A percentile compares a stretch with the other conserved stretches of the same genome.
These are phyloP conservation scores for Nilaparvata lugens DNA, from an alignment of 1,140 invertebrate genomes.

Conservation along the genomic window DNA sequence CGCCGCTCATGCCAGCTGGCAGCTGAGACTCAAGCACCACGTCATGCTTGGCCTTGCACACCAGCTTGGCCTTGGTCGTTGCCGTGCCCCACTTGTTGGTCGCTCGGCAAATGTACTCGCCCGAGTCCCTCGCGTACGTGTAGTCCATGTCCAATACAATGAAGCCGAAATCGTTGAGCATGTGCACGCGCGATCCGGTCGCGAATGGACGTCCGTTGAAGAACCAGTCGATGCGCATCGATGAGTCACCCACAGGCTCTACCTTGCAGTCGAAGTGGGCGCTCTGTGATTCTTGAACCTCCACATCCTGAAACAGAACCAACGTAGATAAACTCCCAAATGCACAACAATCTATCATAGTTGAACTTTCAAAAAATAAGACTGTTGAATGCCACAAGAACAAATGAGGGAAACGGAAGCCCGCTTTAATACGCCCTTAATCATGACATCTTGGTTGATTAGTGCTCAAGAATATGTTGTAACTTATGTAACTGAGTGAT, in stretches of 20 bases:
- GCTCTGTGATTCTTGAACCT: conserved; percentile 75
- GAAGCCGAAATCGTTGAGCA: conserved; percentile 88
- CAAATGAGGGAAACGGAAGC: no score
- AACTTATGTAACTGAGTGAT: no score
- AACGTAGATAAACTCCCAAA: no score
- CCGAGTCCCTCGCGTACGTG: conserved; percentile 72
- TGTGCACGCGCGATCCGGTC: conserved; percentile 80
- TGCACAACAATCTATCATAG: not conserved
- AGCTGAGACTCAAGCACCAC: conserved; percentile 88
- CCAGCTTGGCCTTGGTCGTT: conserved; percentile 73
- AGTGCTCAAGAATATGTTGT: no score
- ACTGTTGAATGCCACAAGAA: no score
- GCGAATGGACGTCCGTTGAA: conserved; percentile 81
- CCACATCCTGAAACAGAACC: conserved; percentile 43
- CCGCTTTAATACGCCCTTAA: no score
- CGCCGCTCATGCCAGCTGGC: conserved; percentile 84
- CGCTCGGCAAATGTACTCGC: conserved; percentile 76
- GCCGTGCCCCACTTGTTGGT: conserved; percentile 78
- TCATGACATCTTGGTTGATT: no score
- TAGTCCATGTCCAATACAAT: conserved; percentile 82
- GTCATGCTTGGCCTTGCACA: conserved; percentile 70
- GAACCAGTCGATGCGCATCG: conserved; percentile 91
- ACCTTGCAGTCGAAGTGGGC: conserved; percentile 88
- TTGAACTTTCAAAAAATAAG: not conserved
- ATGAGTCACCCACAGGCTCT: conserved; percentile 75